These are phyloP conservation scores for Falco punctatus DNA, from an alignment of 2,113 vertebrate genomes.

Conservation along the genomic window DNA sequence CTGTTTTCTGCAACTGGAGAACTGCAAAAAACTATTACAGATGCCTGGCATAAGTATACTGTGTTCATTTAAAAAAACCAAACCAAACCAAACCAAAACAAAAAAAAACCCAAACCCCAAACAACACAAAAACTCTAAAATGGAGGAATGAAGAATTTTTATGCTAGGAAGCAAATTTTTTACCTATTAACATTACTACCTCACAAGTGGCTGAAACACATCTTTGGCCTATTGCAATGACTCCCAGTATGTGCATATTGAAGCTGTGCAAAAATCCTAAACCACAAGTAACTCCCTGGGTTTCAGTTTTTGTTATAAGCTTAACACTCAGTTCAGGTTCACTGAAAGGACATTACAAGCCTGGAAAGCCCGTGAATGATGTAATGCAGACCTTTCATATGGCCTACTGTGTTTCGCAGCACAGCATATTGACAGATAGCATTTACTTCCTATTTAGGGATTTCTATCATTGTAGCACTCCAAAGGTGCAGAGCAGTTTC, in stretches of 20 bases:
- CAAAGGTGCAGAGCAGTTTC: neutral
- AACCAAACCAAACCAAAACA: neutral
- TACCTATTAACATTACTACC: slow-evolving; percentile 2
- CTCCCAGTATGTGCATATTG: slow-evolving; percentile 4
- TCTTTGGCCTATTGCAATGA: slow-evolving; percentile 15
- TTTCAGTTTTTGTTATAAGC: slow-evolving; percentile 52
- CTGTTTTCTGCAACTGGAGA: neutral
- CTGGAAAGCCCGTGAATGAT: slow-evolving; percentile 20
- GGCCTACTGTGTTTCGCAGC: neutral
- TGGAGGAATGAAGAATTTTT: neutral
- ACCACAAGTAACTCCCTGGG: slow-evolving; percentile 43
- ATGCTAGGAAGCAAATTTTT: slow-evolving; percentile 30
- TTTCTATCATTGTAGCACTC: neutral
- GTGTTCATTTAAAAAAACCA: neutral
- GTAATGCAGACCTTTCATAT: neutral
- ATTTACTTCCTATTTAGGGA: neutral
- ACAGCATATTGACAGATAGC: neutral
- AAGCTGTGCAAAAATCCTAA: slow-evolving; percentile 43
- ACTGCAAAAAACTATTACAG: neutral
- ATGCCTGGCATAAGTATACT: neutral
- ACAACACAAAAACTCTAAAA: neutral
- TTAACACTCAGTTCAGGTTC: slow-evolving; percentile 50
- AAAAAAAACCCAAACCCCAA: neutral
- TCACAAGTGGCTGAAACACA: slow-evolving; percentile 31
- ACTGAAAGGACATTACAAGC: slow-evolving; percentile 60